Evolutionary conservation across 1,140 invertebrate species (phyloP).

Genomic region (Eriocheir sinensis): DNA sequence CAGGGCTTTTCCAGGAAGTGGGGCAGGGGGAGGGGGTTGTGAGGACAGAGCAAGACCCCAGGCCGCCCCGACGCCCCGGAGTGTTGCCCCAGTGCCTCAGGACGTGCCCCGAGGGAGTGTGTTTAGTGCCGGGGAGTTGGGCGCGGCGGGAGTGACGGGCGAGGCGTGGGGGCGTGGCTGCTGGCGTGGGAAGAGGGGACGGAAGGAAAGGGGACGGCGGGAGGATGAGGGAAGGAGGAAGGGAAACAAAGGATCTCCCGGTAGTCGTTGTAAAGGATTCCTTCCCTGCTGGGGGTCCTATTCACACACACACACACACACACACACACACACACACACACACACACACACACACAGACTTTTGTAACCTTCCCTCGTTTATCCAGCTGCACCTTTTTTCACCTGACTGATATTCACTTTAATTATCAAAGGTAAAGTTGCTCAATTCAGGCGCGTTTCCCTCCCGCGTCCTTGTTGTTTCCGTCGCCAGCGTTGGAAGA

Average conservation of each 20-base stretch:
- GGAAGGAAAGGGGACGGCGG: background rate
- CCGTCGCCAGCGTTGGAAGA: too few relatives aligned
- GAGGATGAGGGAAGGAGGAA: too few relatives aligned
- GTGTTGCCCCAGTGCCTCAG: background rate
- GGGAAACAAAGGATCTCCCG: background rate
- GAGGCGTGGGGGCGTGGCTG: background rate
- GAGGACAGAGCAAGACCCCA: too few relatives aligned
- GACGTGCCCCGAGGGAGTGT: background rate
- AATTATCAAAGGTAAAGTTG: conserved; percentile 26
- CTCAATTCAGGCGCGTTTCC: background rate
- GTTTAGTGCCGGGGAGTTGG: too few relatives aligned
- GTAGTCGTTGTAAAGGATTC: background rate
- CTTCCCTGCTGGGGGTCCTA: background rate
- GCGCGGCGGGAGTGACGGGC: background rate
- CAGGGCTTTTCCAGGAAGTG: too few relatives aligned
- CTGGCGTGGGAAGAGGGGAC: background rate
- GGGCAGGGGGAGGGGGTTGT: too few relatives aligned
- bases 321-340: conserved; percentile 22
- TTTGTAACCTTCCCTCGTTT: background rate
- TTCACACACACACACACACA: conserved; percentile 12
- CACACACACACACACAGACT: background rate
- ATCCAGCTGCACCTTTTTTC: background rate
- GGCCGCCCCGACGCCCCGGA: background rate
- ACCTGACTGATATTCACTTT: background rate
- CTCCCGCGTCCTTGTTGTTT: too few relatives aligned